phyloP scores from a whole-genome alignment of 1,140 invertebrate species.

The Conus betulinus region DNA sequence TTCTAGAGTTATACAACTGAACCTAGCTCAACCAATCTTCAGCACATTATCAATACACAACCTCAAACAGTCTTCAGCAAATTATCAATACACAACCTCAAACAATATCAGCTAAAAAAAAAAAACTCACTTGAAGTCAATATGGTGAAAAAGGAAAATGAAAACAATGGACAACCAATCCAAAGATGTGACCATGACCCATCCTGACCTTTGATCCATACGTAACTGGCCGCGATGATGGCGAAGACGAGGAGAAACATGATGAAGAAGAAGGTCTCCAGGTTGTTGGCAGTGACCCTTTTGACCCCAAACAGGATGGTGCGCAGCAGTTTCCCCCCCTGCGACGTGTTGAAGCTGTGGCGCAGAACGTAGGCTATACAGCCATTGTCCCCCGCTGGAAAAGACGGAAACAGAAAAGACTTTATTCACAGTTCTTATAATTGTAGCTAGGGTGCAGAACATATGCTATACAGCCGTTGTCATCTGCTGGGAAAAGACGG shows the following conservation, averaged over 20 bases:
- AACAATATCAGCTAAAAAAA: no score
- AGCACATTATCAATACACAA: no score
- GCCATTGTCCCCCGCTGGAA: constrained; percentile 90
- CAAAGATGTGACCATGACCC: no score
- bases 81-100: no score
- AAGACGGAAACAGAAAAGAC: no score
- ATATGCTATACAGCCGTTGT: constrained; percentile 96
- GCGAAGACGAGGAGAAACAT: constrained; percentile 98
- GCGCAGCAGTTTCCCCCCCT: constrained; percentile 95
- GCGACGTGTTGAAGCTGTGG: constrained; percentile 98
- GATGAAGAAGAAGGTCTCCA: constrained; percentile 99
- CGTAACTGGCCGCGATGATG: constrained; percentile 95
- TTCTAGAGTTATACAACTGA: no score
- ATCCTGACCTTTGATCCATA: constrained; percentile 94
- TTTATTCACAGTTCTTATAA: no score
- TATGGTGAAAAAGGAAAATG: no score
- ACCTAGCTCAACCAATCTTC: no score
- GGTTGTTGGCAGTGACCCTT: constrained; percentile 98
- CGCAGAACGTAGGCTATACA: constrained; percentile 98
- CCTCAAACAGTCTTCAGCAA: no score
- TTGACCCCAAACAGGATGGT: constrained; percentile 99
- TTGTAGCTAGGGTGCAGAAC: constrained; percentile 97
- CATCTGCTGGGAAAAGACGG: constrained; percentile 90
- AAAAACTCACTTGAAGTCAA: no score
- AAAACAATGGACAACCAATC: no score